Percentiles rank a stretch among this genome's conserved stretches.
phyloP scores from a whole-genome alignment of 2,113 vertebrate genomes.

The Charadrius vociferus region DNA sequence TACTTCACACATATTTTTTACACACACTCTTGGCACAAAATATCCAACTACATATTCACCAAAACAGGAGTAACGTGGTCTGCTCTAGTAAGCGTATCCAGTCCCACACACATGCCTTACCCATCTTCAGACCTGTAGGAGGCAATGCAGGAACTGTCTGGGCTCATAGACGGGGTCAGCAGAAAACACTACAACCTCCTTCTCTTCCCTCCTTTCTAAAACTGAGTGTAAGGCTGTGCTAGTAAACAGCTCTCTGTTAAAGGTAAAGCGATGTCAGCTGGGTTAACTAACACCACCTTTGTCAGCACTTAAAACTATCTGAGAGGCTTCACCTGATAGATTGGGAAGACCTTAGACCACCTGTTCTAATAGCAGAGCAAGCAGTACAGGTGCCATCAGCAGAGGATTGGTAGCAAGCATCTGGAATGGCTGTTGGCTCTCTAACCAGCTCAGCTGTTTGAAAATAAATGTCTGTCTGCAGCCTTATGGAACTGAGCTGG shows the following conservation, averaged over 20 bases:
- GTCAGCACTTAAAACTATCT: background rate
- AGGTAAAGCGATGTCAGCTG: background rate
- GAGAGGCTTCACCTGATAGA: background rate
- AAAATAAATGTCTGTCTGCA: slow-evolving; percentile 17
- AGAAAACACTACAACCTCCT: accelerated
- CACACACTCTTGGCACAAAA: background rate
- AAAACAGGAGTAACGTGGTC: background rate
- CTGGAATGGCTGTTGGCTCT: slow-evolving; percentile 6
- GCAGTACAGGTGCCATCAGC: background rate
- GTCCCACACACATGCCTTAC: background rate
- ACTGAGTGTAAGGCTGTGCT: background rate
- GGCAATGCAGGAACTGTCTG: background rate
- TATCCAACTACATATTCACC: background rate
- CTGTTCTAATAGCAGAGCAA: background rate
- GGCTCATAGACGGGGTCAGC: background rate
- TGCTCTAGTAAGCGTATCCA: background rate
- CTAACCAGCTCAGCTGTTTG: slow-evolving; percentile 34
- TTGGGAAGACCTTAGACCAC: background rate
- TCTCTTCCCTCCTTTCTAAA: background rate
- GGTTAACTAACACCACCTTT: background rate
- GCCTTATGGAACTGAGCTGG: slow-evolving; percentile 9
- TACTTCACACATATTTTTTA: background rate
- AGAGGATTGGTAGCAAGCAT: background rate
- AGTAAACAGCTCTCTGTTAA: background rate
- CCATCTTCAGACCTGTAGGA: background rate